Conservation (phyloP, 2,797 vertebrate species). For the Iguana delicatissima region DNA sequence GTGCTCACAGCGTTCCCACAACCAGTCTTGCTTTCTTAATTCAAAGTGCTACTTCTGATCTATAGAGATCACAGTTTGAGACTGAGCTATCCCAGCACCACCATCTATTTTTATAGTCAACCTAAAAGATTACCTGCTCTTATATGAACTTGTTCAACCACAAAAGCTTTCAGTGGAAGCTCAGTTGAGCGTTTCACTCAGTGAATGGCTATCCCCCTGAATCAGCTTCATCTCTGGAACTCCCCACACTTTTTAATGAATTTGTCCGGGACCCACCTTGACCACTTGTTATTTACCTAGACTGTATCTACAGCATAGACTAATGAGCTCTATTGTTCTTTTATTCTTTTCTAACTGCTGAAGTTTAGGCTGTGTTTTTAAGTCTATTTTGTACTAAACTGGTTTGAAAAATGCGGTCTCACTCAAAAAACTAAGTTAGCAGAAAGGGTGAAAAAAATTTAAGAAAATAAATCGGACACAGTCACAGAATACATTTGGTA, state of each 20-base stretch:
- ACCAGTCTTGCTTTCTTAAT: no score
- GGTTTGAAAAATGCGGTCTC: neutral
- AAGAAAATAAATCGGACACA: neutral
- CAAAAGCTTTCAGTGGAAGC: neutral
- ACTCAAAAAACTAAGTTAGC: neutral
- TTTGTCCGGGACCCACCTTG: neutral
- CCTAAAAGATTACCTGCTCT: neutral
- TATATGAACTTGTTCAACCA: neutral
- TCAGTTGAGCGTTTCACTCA: neutral
- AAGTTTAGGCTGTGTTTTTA: neutral
- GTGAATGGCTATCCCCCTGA: neutral
- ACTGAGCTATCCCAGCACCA: neutral
- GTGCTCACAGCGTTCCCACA: no score
- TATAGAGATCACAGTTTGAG: neutral
- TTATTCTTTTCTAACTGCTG: neutral
- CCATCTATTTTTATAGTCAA: no score
- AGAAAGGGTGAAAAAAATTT: neutral
- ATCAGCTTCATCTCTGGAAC: neutral
- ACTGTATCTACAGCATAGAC: neutral
- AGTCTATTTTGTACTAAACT: neutral
- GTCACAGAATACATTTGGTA: neutral
- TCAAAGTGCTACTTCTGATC: neutral
- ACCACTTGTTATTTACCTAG: neutral
- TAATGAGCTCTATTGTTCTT: neutral
- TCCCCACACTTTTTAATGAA: neutral